These are phyloP conservation scores for Neomonachus schauinslandi DNA, from an alignment of 2,113 vertebrate genomes.

Conservation along the genomic window DNA sequence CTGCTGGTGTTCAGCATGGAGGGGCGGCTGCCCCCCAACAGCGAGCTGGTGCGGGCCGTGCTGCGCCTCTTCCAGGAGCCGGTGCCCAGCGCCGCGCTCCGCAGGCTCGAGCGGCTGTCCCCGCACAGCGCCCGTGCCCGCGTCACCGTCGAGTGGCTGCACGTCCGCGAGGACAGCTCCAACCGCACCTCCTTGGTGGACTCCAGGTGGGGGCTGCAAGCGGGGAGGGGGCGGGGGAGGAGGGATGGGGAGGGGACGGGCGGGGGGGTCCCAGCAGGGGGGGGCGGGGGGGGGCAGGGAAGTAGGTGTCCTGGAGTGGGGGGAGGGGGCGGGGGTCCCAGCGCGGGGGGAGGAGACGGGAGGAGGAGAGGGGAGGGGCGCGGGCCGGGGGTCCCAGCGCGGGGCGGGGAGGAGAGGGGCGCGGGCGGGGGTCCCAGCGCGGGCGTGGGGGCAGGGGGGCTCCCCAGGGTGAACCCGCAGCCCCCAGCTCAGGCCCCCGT, in stretches of 20 bases:
- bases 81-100: constrained; percentile 82
- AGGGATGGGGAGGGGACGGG: rapidly evolving
- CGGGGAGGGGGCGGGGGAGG: rapidly evolving
- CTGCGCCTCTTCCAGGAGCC: constrained; percentile 95
- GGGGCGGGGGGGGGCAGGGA: too few relatives aligned
- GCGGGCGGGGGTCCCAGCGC: too few relatives aligned
- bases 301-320: too few relatives aligned
- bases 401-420: too few relatives aligned
- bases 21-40: constrained; percentile 92
- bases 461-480: too few relatives aligned
- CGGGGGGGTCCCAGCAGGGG: rapidly evolving
- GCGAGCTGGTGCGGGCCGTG: constrained; percentile 95
- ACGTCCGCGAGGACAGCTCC: constrained; percentile 87
- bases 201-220: constrained; percentile 88
- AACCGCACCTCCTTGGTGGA: constrained; percentile 94
- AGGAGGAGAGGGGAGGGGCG: too few relatives aligned
- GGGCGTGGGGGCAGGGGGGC: neutral
- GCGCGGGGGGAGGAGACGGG: neutral
- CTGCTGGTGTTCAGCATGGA: constrained; percentile 95
- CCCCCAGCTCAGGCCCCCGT: neutral
- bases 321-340: too few relatives aligned
- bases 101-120: constrained; percentile 51
- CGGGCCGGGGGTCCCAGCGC: too few relatives aligned
- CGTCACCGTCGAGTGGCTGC: constrained; percentile 95
- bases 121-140: constrained; percentile 87